A percentile compares a stretch with the other conserved stretches of the same genome.
Evolutionary conservation across 2,797 vertebrate species (phyloP).

Genomic region (Uromys caudimaculatus): DNA sequence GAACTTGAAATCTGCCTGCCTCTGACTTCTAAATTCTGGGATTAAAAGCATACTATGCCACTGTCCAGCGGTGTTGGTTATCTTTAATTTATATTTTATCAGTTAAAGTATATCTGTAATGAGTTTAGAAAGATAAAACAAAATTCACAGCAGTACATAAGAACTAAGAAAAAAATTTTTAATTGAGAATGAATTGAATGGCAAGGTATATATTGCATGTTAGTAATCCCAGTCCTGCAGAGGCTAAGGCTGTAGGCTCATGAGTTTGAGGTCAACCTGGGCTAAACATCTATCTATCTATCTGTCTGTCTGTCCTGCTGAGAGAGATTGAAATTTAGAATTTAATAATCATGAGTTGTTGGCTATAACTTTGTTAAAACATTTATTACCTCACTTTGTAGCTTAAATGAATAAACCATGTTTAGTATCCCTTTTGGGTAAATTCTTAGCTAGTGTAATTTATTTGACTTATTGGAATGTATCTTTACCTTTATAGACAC

Average conservation of each 20-base stretch:
- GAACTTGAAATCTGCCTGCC: neutral
- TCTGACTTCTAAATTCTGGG: neutral
- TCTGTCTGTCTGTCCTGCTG: neutral
- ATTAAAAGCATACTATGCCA: neutral
- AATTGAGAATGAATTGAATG: conserved; percentile 33
- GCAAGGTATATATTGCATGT: neutral
- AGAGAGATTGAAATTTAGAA: conserved; percentile 19
- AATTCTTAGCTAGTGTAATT: conserved; percentile 4
- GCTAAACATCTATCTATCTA: too few species aligned
- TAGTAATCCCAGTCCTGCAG: neutral
- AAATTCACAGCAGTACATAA: neutral
- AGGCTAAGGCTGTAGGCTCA: neutral
- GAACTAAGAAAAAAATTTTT: conserved; percentile 12
- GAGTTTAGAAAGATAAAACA: conserved; percentile 31
- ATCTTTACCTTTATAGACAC: conserved; percentile 89
- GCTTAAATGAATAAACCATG: conserved; percentile 38
- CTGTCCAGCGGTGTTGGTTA: neutral
- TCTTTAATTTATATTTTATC: conserved; percentile 62
- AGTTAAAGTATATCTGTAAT: neutral
- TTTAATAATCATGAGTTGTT: conserved; percentile 41
- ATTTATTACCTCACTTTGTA: conserved; percentile 25
- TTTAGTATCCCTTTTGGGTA: neutral
- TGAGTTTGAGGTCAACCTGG: neutral
- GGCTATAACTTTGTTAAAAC: neutral
- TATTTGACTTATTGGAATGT: neutral